Percentiles rank a stretch among this genome's conserved stretches.
phyloP scores from a whole-genome alignment of 2,113 vertebrate species.

The Crotophaga sulcirostris region DNA sequence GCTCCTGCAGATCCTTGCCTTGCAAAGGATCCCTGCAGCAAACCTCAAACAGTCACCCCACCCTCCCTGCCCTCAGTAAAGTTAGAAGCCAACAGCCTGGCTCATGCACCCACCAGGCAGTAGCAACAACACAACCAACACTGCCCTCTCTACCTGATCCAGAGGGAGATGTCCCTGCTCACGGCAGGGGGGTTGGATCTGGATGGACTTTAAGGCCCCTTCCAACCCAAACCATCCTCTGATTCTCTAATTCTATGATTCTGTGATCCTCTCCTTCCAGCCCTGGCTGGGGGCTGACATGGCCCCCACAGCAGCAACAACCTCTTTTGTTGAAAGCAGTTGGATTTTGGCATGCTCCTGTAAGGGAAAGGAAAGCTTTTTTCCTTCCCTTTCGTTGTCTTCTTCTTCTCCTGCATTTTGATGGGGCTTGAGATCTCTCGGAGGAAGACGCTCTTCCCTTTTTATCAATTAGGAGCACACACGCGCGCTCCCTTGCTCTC shows the following conservation, averaged over 20 bases:
- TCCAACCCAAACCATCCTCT: no score
- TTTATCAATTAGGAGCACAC: slow-evolving; percentile 70
- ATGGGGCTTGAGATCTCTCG: slow-evolving; percentile 55
- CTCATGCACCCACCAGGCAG: fast-evolving
- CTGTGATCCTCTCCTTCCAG: background rate
- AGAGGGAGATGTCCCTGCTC: no score
- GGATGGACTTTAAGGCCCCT: no score
- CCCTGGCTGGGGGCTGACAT: background rate
- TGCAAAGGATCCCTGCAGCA: background rate
- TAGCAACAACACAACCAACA: background rate
- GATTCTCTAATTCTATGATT: no score
- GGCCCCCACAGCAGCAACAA: background rate
- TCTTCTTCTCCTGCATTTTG: slow-evolving; percentile 51
- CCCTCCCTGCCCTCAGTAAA: background rate
- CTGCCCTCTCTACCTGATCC: no score
- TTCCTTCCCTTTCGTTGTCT: background rate
- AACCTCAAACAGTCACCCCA: background rate
- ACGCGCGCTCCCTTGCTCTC: background rate
- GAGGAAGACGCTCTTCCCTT: slow-evolving; percentile 51
- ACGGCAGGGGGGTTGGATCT: no score
- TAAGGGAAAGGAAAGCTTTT: background rate
- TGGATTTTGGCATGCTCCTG: background rate
- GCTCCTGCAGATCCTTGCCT: background rate
- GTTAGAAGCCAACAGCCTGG: background rate
- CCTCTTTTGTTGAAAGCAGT: background rate